Percentiles rank a stretch among this genome's conserved stretches.
phyloP scores from a whole-genome alignment of 2,797 vertebrate genomes.

The Chiroxiphia lanceolata region DNA sequence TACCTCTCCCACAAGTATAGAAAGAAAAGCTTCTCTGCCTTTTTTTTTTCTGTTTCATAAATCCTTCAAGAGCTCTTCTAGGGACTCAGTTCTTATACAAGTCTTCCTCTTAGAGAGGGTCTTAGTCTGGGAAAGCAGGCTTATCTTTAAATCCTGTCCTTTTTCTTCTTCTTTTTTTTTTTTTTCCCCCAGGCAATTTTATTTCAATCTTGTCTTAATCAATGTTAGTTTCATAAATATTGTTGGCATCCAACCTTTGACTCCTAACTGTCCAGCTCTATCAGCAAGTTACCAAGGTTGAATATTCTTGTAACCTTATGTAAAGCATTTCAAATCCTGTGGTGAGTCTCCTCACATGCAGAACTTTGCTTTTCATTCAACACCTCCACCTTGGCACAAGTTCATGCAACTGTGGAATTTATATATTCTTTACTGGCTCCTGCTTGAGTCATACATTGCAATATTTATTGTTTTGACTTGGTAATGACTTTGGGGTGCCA shows the following conservation, averaged over 20 bases:
- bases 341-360: background rate
- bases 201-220: background rate
- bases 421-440: background rate
- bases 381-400: background rate
- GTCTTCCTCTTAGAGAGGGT: background rate
- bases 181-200: background rate
- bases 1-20: background rate
- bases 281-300: background rate
- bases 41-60: background rate
- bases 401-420: background rate
- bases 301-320: background rate
- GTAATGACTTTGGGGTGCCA: background rate
- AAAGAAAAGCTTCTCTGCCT: background rate
- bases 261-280: background rate
- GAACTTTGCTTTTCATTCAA: background rate
- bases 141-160: background rate
- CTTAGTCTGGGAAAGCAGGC: background rate
- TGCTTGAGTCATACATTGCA: background rate
- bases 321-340: background rate
- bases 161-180: accelerated
- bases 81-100: background rate
- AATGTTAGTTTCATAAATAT: background rate
- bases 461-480: background rate
- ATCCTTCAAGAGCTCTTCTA: background rate
- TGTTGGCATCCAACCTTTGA: background rate